These are phyloP conservation scores for Pseudomyrmex flavicornis DNA, from an alignment of 1,140 invertebrate species.

Conservation along the genomic window DNA sequence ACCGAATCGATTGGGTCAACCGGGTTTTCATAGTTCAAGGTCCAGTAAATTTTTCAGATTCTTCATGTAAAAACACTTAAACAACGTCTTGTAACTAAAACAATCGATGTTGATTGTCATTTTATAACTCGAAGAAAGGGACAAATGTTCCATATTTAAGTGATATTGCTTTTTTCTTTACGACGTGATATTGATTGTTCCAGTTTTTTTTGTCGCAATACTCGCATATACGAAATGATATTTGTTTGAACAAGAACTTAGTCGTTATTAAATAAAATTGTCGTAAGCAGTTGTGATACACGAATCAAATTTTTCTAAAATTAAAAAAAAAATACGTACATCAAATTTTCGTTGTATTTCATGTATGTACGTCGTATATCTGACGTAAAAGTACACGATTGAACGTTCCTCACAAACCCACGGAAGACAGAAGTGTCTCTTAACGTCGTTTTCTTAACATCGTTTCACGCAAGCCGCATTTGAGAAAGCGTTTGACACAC, in stretches of 20 bases:
- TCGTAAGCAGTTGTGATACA: no score
- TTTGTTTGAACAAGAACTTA: background rate
- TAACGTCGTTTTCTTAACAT: no score
- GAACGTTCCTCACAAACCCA: background rate
- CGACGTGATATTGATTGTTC: constrained; percentile 9
- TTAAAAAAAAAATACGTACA: no score
- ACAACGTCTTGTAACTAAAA: constrained; percentile 18
- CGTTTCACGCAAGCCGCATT: background rate
- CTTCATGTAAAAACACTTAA: background rate
- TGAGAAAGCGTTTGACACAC: constrained; percentile 53
- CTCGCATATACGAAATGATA: background rate
- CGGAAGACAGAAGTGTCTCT: background rate
- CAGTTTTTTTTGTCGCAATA: background rate
- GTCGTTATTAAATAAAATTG: background rate
- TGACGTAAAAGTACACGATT: background rate
- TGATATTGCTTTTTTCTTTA: background rate
- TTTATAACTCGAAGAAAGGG: background rate
- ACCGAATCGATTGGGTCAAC: background rate
- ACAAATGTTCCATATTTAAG: background rate
- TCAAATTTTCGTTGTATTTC: background rate
- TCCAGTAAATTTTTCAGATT: background rate
- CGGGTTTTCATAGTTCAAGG: background rate
- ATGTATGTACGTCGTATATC: background rate
- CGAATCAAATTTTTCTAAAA: no score
- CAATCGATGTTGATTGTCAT: background rate